Base-by-base conservation (phyloP, 2,888 invertebrate genomes). In the Sepioteuthis lessoniana region DNA sequence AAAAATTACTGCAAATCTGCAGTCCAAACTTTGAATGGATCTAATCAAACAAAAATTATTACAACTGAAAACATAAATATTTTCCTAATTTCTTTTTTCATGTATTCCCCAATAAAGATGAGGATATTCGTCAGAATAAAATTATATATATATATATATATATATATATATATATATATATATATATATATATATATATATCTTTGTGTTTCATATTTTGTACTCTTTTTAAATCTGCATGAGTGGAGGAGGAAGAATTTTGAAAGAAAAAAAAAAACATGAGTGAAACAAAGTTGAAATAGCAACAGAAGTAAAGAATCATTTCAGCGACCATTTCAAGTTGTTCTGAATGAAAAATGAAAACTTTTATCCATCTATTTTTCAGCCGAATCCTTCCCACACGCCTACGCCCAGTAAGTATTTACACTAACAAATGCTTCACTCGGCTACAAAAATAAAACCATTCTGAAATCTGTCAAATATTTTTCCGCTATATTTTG, bases 321-420 rank as follows among this genome's bases (percentile, higher is more conserved):
- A n/a, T 13, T n/a, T 76, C 76, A 35, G 35, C 13, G n/a, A 76
- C n/a, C n/a, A 35, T 76, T 76, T 76, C n/a, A n/a, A n/a, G n/a
- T n/a, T 76, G 13, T 76, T 76, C 35, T 35, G 3, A 76, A 31
- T 35, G 21, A 21, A 76, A 35, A 76, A 35, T 76, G 76, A 76
- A 76, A 76, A 76, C 10, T 76, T n/a, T 76, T 76, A 76, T 76
- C 46, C n/a, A n/a, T 35, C 47, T 92, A 19, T 92, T 92, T 92
- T 92, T 47, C 92, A 92, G 92, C 42, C 47, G 47, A 42, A 42
- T 92, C 47, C 92, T 47, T 35, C 92, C n/a, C 92, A 92, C 92
- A 92, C 46, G 38, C 92, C 42, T 47, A 92, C 92, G 42, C 92
- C 92, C 92, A 92, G 92, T 92, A 92, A 92, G 92, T 92, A 92